Evolutionary conservation across 2,113 vertebrate species (phyloP), one percentile per base, ranked within the genome.

Genomic region (Melospiza melodia): DNA sequence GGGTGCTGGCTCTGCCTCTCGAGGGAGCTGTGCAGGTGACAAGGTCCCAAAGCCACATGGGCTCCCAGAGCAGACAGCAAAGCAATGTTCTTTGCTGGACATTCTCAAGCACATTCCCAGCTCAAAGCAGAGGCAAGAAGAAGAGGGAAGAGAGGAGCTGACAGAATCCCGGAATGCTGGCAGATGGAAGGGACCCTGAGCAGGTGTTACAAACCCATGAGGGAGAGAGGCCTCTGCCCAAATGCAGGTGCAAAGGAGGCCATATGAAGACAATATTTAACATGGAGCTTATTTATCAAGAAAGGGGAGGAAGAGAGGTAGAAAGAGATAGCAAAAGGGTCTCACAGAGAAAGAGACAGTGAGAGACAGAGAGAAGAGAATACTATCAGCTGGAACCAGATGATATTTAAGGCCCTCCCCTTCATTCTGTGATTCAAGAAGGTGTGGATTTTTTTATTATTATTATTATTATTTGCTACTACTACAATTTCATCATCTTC

Each of bases 41-140:
- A 4, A 52, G 23, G 27, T 33, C 6, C 4, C 3, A 5, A 55
- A 43, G 25, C 20, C 0, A 0, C 7, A 20, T 0, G 10, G 33
- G 46, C 55, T 57, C 23, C 24, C 41, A 58, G 55, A 46, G 33
- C 46, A 48, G 30, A 13, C 6, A 15, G 23, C n/a, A 61, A 67
- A 59, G 5, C n/a, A n/a, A n/a, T n/a, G n/a, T 86, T 54, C 3
- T 74, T 68, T 57, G 35, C 23, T 69, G 27, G n/a, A 18, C 24
- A 18, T 61, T 79, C 22, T 55, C 48, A 49, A 62, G 31, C 27
- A 54, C 12, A 14, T 44, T 46, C 44, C 44, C 44, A 3, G 44
- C 44, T 46, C 44, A 46, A 46, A 46, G 44, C 44, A 46, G 19
- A 20, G 44, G 44, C 44, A 46, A 46, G 44, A 46, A 46, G 44